Conservation (phyloP, 2,113 vertebrate genomes). For the Tychaedon coryphoeus region DNA sequence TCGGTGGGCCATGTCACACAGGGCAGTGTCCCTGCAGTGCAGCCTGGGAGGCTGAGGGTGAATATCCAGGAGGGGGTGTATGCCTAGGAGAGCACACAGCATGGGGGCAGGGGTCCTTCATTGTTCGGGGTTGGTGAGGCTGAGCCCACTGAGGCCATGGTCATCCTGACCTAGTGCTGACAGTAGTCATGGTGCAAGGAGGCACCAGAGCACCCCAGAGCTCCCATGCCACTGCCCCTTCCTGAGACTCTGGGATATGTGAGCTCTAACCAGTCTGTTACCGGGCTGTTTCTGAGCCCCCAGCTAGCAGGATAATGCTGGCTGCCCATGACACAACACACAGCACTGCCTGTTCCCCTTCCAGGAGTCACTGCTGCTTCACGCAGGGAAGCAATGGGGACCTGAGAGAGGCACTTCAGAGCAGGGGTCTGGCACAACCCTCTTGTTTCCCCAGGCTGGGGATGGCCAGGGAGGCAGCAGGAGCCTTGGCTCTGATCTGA, state of each 20-base stretch:
- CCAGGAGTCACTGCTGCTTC: neutral
- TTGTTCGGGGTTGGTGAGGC: fast-evolving
- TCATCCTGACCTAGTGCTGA: neutral
- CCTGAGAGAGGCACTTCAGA: neutral
- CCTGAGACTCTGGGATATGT: neutral
- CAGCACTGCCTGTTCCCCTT: neutral
- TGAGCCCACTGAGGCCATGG: fast-evolving
- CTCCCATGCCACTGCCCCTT: neutral
- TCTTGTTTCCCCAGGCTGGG: neutral
- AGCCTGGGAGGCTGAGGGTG: neutral
- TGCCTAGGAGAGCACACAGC: neutral
- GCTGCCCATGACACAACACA: neutral
- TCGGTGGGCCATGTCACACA: neutral
- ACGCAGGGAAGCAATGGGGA: neutral
- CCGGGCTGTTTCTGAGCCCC: neutral
- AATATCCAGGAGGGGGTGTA: neutral
- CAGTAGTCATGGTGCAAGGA: neutral
- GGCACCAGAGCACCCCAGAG: neutral
- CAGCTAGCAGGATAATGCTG: fast-evolving
- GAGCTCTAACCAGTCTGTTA: neutral
- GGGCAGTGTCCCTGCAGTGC: neutral
- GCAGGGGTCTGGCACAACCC: neutral
- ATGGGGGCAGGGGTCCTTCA: neutral
- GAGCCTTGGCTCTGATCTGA: neutral
- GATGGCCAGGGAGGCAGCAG: neutral